These are phyloP conservation scores for Drosophila equinoxialis DNA, from an alignment of 1,140 invertebrate genomes.

Conservation along the genomic window DNA sequence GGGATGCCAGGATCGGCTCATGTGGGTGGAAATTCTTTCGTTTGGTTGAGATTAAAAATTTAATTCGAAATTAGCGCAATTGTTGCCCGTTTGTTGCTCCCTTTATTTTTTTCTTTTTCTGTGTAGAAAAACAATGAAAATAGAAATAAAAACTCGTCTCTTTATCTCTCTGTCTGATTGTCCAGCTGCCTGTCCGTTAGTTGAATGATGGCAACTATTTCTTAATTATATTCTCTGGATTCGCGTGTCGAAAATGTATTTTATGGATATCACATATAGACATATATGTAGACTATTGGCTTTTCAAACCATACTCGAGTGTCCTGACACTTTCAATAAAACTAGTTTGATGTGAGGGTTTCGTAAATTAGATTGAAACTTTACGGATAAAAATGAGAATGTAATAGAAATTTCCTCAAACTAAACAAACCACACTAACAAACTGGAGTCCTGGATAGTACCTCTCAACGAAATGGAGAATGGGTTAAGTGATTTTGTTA, in stretches of 20 bases:
- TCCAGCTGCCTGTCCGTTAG: constrained; percentile 12
- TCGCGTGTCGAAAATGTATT: constrained; percentile 43
- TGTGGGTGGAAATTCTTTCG: constrained; percentile 69
- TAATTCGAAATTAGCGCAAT: constrained; percentile 81
- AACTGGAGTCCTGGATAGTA: too few relatives aligned
- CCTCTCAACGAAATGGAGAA: too few relatives aligned
- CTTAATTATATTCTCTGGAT: constrained; percentile 69
- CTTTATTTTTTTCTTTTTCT: constrained; percentile 45
- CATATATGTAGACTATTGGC: constrained; percentile 36
- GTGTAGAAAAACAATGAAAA: constrained; percentile 44
- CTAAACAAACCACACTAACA: background rate
- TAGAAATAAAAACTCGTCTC: constrained; percentile 52
- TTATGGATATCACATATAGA: constrained; percentile 54
- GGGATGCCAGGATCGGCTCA: constrained; percentile 35
- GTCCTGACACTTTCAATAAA: constrained; percentile 3
- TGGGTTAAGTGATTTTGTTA: too few relatives aligned
- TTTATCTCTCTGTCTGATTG: constrained; percentile 21
- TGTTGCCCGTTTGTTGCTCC: constrained; percentile 68
- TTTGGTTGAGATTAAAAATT: constrained; percentile 73
- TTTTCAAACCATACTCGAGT: constrained; percentile 28
- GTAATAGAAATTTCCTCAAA: background rate
- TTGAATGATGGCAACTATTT: constrained; percentile 72
- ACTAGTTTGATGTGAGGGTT: background rate
- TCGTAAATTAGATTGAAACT: constrained; percentile 5
- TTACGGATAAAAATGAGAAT: background rate